These are phyloP conservation scores for Limnephilus rhombicus DNA, from an alignment of 2,888 invertebrate genomes.

Conservation along the genomic window DNA sequence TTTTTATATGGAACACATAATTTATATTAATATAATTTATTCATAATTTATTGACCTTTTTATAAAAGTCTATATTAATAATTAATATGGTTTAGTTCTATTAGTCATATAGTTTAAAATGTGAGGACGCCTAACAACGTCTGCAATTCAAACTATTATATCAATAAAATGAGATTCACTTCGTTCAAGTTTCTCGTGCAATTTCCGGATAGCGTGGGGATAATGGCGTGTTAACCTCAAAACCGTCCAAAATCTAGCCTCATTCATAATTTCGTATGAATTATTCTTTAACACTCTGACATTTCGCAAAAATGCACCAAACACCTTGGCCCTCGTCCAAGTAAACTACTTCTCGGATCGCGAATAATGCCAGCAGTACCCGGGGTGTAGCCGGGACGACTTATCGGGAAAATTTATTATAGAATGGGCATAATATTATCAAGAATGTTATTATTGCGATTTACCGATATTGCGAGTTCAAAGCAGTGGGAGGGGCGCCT, in stretches of 20 bases:
- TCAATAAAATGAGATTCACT: background rate
- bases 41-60: too few relatives aligned
- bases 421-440: background rate
- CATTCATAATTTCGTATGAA: conserved; percentile 13
- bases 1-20: too few relatives aligned
- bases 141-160: background rate
- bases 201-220: background rate
- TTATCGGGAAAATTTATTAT: background rate
- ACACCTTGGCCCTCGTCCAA: background rate
- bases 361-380: background rate
- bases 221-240: conserved; percentile 2
- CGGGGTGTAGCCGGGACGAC: background rate
- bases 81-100: too few relatives aligned
- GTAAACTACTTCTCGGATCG: background rate
- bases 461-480: background rate
- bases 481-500: background rate
- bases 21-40: too few relatives aligned
- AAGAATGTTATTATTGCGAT: background rate
- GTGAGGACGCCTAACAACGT: background rate
- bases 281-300: conserved; percentile 2
- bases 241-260: background rate
- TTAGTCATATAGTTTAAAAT: too few relatives aligned
- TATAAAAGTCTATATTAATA: too few relatives aligned
- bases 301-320: conserved; percentile 32
- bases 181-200: background rate